phyloP scores from a whole-genome alignment of 2,888 invertebrate genomes.

The Patella caerulea region DNA sequence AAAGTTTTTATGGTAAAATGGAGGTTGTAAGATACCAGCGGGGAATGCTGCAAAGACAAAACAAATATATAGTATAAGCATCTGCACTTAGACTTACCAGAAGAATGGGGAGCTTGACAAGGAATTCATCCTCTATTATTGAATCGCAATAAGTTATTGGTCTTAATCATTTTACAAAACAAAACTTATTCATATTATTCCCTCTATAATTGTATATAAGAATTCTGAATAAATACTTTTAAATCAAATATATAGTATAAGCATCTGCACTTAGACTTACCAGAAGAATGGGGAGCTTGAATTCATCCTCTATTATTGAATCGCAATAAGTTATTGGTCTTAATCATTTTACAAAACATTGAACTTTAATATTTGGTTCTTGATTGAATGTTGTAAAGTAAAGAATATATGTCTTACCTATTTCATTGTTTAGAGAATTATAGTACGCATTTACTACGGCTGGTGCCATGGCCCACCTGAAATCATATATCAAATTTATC shows the following conservation, averaged over 20 bases:
- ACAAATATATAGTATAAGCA: not conserved
- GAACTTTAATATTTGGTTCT: no score
- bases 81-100: no score
- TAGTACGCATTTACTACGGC: constrained; percentile 89
- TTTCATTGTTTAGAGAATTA: constrained; percentile 92
- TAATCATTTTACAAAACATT: no score
- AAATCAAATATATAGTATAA: no score
- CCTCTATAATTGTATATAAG: no score
- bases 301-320: not conserved
- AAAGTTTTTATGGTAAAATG: constrained; percentile 79
- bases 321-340: not conserved
- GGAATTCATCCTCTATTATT: not conserved
- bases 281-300: not conserved
- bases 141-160: not conserved
- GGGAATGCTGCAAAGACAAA: constrained; percentile 74
- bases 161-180: no score
- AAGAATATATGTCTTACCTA: constrained; percentile 76
- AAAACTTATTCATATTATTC: no score
- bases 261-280: no score
- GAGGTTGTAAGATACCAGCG: constrained; percentile 67
- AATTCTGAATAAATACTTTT: no score
- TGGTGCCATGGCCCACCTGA: constrained; percentile 64
- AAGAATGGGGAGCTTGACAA: not conserved
- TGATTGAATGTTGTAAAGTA: not conserved
- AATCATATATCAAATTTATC: constrained; percentile 20